Evolutionary conservation across 2,797 vertebrate species (phyloP), one percentile per base, ranked within the genome.

Genomic region (Takifugu rubripes): DNA sequence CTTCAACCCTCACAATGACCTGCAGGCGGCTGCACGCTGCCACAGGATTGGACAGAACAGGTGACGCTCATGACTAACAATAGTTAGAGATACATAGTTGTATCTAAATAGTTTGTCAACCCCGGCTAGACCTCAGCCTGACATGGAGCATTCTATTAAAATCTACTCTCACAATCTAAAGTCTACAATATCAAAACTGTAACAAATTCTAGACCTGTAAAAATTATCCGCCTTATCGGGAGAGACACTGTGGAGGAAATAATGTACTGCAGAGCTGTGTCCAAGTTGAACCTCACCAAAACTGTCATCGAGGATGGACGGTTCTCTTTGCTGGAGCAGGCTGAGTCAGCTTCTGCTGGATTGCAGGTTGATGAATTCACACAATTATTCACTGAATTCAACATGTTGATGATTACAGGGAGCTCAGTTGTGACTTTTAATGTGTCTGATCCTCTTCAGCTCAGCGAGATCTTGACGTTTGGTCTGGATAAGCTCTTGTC

Each of bases 1-100:
- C 81, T 98, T 98, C 85, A 98, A 98, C 75, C 95, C 96, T 5
- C 96, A 98, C 69, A 98, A 97, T 49, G 94, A 98, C 87, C 63
- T 96, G 65, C 95, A 98, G 78, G 96, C 94, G 3, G 92, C 93
- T 6, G 94, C 94, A 24, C 91, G 96, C 74, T 94, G 94, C 73
- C 96, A 98, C 69, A 85, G 94, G 53, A 96, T 98, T 65, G 95
- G 96, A 54, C 96, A 98, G 84, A 91, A 86, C 80, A 97, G 90
- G 95, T 96, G 76, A 75, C 1, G n/a, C 5, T 27, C 31, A 9
- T 3, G 8, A 24, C 14, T 6, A 27, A 16, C 8, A 24, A 21
- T n/a, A 17, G 8, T 43, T 16, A 43, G 26, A 27, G 26, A 3
- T 3, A 27, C 26, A 6, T 27, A 27, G 26, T 27, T 3, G 26